Base-by-base conservation (phyloP, 2,797 vertebrate genomes). In the Halcyon chelicuti region DNA sequence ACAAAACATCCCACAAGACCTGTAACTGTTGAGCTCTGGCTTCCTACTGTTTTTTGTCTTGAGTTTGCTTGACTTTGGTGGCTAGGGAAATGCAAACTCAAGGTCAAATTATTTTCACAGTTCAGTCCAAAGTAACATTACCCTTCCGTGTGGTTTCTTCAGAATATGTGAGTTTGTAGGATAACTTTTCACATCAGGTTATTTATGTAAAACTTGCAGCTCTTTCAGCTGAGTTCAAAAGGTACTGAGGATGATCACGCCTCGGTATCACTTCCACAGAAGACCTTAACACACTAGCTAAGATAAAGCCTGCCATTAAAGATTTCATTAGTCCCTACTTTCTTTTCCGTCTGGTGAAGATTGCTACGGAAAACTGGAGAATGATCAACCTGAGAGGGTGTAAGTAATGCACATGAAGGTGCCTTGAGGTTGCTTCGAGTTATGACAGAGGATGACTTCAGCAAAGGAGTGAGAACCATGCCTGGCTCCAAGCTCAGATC, bases 321-420 rank as follows among this genome's bases (percentile, higher is more conserved):
- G 22, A 12, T 35, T 63, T 33, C 14, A 40, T 80, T 67, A 23
- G 44, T 90, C 46, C 20, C 5, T 66, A 8, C 10, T 74, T 80
- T 68, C 10, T 25, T 39, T 76, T 31, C 37, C 65, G 40, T 11
- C 25, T 86, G 20, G n/a, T 54, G 88, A 72, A 62, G 26, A 33
- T 1, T 65, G 28, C 19, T 47, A 39, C 1, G 10, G 73, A 81
- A 88, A 90, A 39, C 17, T 14, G 14, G 28, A 90, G 54, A 39
- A 90, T 75, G 84, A 73, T 25, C 15, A 66, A 2, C 40, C 29
- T n/a, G 6, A 22, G 42, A 70, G 14, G 31, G 23, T 1, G 2
- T 8, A 35, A 28, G 18, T 15, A 47, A 29, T 29, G 33, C 28
- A 60, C 18, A 68, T 0, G 0, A 28, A 70, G 39, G 8, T 46